Evolutionary conservation across 2,888 invertebrate species (phyloP), one percentile per base, ranked within the genome.

Genomic region (Thereva unica): DNA sequence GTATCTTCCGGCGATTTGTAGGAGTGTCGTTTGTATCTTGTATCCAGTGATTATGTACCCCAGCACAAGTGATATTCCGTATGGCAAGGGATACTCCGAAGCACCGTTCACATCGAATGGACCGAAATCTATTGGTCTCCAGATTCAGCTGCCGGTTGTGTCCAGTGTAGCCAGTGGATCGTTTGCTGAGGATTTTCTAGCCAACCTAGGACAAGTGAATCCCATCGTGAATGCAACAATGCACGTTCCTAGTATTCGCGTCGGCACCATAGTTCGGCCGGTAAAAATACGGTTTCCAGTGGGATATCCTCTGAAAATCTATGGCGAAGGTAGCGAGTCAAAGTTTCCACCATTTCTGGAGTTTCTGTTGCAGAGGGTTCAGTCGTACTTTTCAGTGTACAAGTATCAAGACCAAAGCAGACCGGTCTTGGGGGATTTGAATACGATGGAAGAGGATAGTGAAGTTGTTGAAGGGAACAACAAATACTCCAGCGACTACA

Each of bases 291-390:
- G 37, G 38, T 12, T 10, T 47, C 47, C 47, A 5, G 34, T 45
- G 4, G 35, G 5, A n/a, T 47, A 54, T 37, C 64, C 64, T 9
- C n/a, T 64, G 56, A 78, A 76, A 72, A 77, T 80, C 55, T 80
- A 78, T 69, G 80, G 80, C 23, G 78, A 77, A 4, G 79, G 80
- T 3, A 75, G 74, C 37, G 80, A 80, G 70, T 85, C 84, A 1
- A 82, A 86, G 74, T 87, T 90, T 75, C 89, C 90, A 5, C 87
- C 88, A 1, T 78, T 89, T 56, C 76, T 90, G 70, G 90, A 90
- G 75, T 85, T 85, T 71, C 76, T 90, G 47, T 84, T 89, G 5
- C 89, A 90, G 75, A 84, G 87, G 54, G 84, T 90, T 63, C 90
- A 90, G 78, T 84, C 86, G 0, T 83, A 87, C 72, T 87, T 87